These are phyloP conservation scores for Heteronetta atricapilla DNA, from an alignment of 2,113 vertebrate genomes.

Conservation along the genomic window DNA sequence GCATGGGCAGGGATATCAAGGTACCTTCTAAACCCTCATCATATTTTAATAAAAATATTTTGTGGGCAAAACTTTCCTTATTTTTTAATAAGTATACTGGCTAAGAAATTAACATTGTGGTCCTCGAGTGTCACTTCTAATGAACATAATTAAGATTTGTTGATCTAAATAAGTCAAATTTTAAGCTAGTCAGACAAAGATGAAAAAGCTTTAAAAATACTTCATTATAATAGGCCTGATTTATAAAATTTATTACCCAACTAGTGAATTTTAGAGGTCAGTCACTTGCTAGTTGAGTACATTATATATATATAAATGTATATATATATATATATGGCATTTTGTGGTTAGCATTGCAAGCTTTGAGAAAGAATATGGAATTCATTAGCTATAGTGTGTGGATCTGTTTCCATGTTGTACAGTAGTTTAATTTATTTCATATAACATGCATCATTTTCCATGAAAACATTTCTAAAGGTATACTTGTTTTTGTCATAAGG, in stretches of 20 bases:
- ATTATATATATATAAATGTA: constrained; percentile 63
- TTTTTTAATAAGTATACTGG: neutral
- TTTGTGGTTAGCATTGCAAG: constrained; percentile 71
- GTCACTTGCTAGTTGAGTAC: constrained; percentile 66
- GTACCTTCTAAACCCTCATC: neutral
- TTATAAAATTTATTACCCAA: constrained; percentile 73
- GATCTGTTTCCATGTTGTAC: constrained; percentile 54
- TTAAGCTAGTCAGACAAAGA: constrained; percentile 37
- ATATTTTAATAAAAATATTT: neutral
- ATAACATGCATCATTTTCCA: constrained; percentile 37
- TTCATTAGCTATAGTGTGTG: constrained; percentile 64
- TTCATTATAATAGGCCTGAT: constrained; percentile 66
- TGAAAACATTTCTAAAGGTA: constrained; percentile 55
- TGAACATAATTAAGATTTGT: constrained; percentile 18
- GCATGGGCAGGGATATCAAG: neutral
- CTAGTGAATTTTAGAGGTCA: constrained; percentile 74
- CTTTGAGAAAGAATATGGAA: constrained; percentile 56
- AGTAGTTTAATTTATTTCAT: constrained; percentile 68
- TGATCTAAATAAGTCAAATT: constrained; percentile 57
- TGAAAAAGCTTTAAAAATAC: constrained; percentile 63
- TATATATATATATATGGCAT: constrained; percentile 53
- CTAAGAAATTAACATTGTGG: neutral
- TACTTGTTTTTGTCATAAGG: constrained; percentile 42
- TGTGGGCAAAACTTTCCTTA: neutral
- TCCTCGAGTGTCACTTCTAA: constrained; percentile 11